Evolutionary conservation across 1,140 invertebrate genomes (phyloP).

Genomic region (Drosophila sulfurigaster): DNA sequence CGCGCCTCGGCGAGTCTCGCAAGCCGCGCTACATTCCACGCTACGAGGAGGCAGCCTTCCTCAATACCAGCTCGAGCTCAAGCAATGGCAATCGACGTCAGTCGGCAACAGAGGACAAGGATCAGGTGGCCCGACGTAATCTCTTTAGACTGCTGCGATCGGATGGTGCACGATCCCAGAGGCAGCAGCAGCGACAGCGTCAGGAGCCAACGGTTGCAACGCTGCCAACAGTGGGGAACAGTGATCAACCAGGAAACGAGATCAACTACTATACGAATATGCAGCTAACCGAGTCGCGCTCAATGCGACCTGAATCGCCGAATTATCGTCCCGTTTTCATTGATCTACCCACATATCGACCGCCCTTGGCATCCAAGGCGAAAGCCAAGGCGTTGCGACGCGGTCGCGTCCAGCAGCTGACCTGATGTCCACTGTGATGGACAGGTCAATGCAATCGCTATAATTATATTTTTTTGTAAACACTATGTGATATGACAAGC

Average conservation of each 20-base stretch:
- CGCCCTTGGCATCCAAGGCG: conserved; percentile 38
- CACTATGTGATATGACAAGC: conserved; percentile 72
- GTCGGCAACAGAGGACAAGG: conserved; percentile 16
- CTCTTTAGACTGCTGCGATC: conserved; percentile 66
- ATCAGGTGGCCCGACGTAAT: conserved; percentile 53
- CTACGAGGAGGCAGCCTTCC: conserved; percentile 72
- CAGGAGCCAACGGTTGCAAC: neutral
- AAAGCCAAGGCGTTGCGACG: conserved; percentile 25
- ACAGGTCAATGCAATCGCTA: neutral
- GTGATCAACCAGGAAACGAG: conserved; percentile 36
- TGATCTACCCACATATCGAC: conserved; percentile 80
- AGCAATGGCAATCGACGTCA: conserved; percentile 13
- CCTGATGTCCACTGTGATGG: conserved; percentile 1
- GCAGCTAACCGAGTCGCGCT: conserved; percentile 63
- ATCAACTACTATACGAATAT: conserved; percentile 77
- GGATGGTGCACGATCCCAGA: conserved; percentile 2
- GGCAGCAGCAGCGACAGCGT: conserved; percentile 11
- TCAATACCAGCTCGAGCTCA: conserved; percentile 38
- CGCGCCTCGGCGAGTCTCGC: conserved; percentile 44
- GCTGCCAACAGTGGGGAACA: neutral
- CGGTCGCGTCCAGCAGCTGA: conserved; percentile 31
- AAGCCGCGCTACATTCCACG: conserved; percentile 83
- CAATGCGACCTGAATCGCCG: conserved; percentile 74
- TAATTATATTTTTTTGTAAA: conserved; percentile 34
- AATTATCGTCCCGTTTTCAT: conserved; percentile 76